phyloP scores from a whole-genome alignment of 1,140 invertebrate species.

The Solen grandis region DNA sequence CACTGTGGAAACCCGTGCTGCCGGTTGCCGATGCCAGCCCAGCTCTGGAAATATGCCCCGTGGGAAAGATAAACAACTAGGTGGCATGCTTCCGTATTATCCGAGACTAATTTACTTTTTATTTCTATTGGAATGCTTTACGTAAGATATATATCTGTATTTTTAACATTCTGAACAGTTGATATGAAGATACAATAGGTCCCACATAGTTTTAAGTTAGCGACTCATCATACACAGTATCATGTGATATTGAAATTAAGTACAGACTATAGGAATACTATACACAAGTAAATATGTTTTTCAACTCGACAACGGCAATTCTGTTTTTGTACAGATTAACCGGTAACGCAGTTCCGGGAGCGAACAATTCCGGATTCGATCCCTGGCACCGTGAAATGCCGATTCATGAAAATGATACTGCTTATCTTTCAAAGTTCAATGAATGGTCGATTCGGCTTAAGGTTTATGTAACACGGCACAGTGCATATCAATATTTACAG shows the following conservation, averaged over 20 bases:
- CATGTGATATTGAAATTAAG: no score
- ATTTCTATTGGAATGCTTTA: not conserved
- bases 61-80: not conserved
- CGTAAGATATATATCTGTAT: not conserved
- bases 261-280: no score
- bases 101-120: not conserved
- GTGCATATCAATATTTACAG: not conserved
- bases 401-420: no score
- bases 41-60: not conserved
- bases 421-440: not conserved
- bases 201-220: not conserved
- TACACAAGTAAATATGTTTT: no score
- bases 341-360: no score
- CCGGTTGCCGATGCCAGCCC: not conserved
- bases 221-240: no score
- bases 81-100: not conserved
- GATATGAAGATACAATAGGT: not conserved
- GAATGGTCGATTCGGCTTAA: not conserved
- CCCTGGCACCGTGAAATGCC: no score
- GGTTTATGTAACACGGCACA: not conserved
- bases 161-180: not conserved
- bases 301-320: no score
- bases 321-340: no score
- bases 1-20: constrained; percentile 48
- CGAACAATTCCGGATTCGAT: no score